Conservation (phyloP, 2,797 vertebrate genomes). For the Florisuga fusca region DNA sequence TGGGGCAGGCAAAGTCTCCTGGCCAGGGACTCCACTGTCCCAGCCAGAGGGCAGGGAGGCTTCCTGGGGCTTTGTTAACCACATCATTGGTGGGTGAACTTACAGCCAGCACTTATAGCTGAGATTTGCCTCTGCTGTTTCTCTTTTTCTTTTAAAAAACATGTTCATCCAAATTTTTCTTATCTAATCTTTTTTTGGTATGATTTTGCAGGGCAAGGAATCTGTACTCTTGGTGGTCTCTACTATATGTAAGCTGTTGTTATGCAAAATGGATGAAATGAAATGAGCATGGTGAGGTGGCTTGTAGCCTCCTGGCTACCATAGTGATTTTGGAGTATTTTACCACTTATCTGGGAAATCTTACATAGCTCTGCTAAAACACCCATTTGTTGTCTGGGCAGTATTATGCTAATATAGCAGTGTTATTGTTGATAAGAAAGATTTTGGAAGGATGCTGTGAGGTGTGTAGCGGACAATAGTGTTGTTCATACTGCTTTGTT, state of each 20-base stretch:
- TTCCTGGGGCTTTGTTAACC: background rate
- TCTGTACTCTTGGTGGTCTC: background rate
- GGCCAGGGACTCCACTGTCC: background rate
- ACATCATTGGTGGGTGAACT: background rate
- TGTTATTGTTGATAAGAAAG: background rate
- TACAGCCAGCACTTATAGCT: background rate
- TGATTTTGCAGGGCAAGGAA: background rate
- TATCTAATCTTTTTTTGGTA: background rate
- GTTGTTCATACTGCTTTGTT: fast-evolving
- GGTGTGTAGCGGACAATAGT: background rate
- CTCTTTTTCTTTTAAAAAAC: background rate
- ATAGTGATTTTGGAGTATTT: background rate
- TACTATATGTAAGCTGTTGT: background rate
- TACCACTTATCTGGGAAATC: background rate
- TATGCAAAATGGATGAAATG: background rate
- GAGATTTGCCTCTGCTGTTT: background rate
- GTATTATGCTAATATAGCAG: background rate
- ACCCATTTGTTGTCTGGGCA: background rate
- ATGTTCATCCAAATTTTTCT: background rate
- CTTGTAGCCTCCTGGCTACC: background rate
- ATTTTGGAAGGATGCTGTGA: background rate
- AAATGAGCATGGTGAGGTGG: background rate
- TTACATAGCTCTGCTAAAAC: background rate
- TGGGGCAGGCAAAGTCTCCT: fast-evolving
- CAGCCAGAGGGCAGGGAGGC: background rate